Base-by-base conservation (phyloP, 2,888 invertebrate species). In the Polylopha cassiicola region DNA sequence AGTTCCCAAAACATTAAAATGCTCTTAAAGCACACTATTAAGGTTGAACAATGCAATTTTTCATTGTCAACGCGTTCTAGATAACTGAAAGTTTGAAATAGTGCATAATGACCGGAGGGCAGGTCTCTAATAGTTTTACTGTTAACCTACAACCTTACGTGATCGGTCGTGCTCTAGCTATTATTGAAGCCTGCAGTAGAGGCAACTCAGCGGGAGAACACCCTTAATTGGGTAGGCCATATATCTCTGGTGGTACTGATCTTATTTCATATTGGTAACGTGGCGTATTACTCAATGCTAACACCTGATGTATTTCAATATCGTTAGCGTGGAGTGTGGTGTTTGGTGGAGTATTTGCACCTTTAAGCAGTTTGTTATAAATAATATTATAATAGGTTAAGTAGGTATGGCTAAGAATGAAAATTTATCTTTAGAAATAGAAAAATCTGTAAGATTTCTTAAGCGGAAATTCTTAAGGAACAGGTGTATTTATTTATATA, bases 171-270 rank as follows among this genome's bases (percentile, higher is more conserved):
- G 82, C 65, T 48, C 58, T 58, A 62, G 65, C 75, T 73, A 80
- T 82, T 84, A 41, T 41, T 62, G 61, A 65, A 68, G 71, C 65
- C 70, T 70, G 67, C 75, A 65, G 78, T 75, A 72, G 78, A 76
- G 55, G 52, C 50, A 61, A 58, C 74, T 5, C 84, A 84, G 82
- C 84, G 68, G 84, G 79, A 65, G 82, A 61, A 55, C 52, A 51
- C 59, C 84, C 81, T 75, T 82, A 84, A 85, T 85, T 85, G 84
- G 84, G 64, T 71, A 71, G 60, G 76, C 80, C 73, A 84, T 85
- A 84, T 72, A 55, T 60, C 65, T 67, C 68, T 65, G 62, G 65
- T 58, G 61, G 48, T 53, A 56, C 53, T 60, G 45, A 44, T 45
- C 44, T 46, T 50, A 44, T 48, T 58, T 47, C 47, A 48, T 51